Conservation (phyloP, 2,113 vertebrate genomes). For the Octodon degus region DNA sequence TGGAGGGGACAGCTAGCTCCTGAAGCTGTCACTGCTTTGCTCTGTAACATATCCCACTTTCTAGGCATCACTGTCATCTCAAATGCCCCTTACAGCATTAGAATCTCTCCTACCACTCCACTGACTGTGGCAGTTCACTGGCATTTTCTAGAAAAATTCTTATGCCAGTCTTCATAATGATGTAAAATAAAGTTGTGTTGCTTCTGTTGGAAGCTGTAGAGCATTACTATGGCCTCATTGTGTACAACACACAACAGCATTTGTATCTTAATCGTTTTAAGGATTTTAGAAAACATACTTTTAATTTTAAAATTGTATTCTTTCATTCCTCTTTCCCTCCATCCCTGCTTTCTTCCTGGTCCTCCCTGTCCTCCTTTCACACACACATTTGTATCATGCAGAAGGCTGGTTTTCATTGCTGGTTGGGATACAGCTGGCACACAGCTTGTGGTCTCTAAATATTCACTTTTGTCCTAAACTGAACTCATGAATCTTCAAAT, state of each 20-base stretch:
- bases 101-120: neutral
- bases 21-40: neutral
- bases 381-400: neutral
- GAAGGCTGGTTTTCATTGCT: neutral
- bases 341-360: neutral
- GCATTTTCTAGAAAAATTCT: neutral
- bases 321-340: neutral
- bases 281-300: conserved; percentile 2
- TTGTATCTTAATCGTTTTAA: neutral
- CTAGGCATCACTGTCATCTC: neutral
- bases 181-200: neutral
- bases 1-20: neutral
- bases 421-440: no score
- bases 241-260: neutral
- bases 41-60: rapidly evolving
- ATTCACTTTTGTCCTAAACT: neutral
- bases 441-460: neutral
- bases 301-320: neutral
- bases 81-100: neutral
- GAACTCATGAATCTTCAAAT: neutral
- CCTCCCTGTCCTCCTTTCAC: neutral
- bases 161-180: neutral
- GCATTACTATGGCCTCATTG: neutral
- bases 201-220: neutral
- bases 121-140: neutral